Evolutionary conservation across 2,888 invertebrate genomes (phyloP).

Genomic region (Lasius platythorax): DNA sequence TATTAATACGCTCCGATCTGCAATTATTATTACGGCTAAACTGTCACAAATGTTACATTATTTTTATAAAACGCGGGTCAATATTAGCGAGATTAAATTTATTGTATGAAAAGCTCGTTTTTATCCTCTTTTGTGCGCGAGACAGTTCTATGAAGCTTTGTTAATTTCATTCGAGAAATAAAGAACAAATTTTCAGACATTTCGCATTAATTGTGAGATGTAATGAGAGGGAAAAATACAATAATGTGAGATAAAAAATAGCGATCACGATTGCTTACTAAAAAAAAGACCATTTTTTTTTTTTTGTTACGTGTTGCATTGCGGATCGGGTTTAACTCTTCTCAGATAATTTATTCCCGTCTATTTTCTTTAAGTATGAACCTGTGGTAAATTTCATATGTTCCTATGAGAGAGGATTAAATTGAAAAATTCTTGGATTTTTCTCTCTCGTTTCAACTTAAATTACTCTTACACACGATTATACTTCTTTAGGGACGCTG

Average conservation of each 20-base stretch:
- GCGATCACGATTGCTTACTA: not conserved
- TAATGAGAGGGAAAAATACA: not conserved
- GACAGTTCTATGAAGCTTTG: constrained; percentile 10
- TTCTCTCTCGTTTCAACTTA: not conserved
- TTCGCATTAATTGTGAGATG: constrained; percentile 26
- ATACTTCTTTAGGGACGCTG: not conserved
- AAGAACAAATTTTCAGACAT: not conserved
- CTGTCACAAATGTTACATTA: not conserved
- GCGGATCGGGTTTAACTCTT: not conserved
- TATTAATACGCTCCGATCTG: not conserved
- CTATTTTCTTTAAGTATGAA: not conserved
- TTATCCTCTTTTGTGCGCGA: not conserved
- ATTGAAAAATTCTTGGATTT: not conserved
- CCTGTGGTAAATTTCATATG: not conserved
- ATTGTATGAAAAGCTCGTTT: not conserved
- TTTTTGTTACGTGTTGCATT: not conserved
- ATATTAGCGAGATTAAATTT: not conserved
- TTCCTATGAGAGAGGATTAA: not conserved
- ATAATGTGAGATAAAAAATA: not conserved
- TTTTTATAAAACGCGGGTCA: not conserved
- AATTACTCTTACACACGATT: not conserved
- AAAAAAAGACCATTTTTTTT: not conserved
- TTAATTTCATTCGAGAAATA: constrained; percentile 20
- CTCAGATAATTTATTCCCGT: not conserved
- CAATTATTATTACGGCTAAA: constrained; percentile 17